These are phyloP conservation scores for Oxytorus armatus DNA, from an alignment of 2,888 invertebrate genomes.

Conservation along the genomic window DNA sequence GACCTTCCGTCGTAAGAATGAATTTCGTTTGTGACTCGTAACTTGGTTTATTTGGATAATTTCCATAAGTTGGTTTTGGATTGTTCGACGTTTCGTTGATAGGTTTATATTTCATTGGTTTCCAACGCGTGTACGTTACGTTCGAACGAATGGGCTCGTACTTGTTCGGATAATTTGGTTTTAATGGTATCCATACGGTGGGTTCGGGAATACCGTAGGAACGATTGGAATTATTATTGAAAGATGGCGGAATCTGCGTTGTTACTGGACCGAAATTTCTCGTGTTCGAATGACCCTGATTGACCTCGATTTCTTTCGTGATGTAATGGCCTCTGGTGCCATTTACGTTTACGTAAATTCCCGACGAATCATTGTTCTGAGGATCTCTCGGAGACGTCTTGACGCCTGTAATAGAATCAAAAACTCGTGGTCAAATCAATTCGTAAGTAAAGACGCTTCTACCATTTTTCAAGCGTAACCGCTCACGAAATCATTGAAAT, in stretches of 20 bases:
- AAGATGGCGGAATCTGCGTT: conserved; percentile 3
- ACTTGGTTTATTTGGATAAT: conserved; percentile 18
- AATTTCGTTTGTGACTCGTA: neutral
- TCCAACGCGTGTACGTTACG: conserved; percentile 52
- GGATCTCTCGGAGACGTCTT: conserved; percentile 23
- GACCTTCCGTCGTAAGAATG: conserved; percentile 18
- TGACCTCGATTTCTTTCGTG: conserved; percentile 73
- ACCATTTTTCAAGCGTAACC: too few species aligned
- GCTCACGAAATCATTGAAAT: too few species aligned
- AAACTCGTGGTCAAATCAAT: too few species aligned
- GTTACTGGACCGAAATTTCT: conserved; percentile 64
- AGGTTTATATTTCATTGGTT: conserved; percentile 46
- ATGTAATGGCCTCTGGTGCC: conserved; percentile 74
- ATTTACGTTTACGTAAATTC: conserved; percentile 73
- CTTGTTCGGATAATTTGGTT: conserved; percentile 31
- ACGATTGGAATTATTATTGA: conserved; percentile 19
- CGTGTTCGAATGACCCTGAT: conserved; percentile 77
- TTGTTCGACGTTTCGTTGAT: conserved; percentile 47
- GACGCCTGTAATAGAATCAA: conserved; percentile 35
- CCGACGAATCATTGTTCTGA: conserved; percentile 41
- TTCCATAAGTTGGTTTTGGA: conserved; percentile 34
- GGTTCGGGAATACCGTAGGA: conserved; percentile 7
- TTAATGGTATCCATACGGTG: conserved; percentile 18
- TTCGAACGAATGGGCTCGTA: conserved; percentile 40
- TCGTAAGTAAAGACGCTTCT: too few species aligned